phyloP scores from a whole-genome alignment of 2,888 invertebrate species.

The Syrphus vitripennis region DNA sequence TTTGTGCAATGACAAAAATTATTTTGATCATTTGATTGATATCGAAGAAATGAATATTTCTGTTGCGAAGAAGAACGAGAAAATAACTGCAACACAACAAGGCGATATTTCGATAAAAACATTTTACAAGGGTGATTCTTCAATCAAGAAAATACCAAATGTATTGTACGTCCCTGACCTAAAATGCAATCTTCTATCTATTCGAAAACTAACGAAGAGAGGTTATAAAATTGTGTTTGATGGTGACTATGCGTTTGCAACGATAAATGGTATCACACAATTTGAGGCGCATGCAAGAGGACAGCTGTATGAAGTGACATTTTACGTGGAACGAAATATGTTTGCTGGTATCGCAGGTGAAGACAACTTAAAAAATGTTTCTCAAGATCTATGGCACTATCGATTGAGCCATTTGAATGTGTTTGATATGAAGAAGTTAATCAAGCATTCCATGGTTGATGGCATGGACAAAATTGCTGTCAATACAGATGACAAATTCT shows the following conservation, averaged over 20 bases:
- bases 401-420: no score
- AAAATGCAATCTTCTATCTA: constrained; percentile 44
- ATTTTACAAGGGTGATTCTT: not conserved
- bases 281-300: not conserved
- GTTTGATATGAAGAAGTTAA: no score
- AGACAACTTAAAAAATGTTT: no score
- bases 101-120: not conserved
- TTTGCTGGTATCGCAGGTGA: not conserved
- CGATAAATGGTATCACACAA: not conserved
- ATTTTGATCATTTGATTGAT: not conserved
- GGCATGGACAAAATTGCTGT: no score
- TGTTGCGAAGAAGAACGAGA: constrained; percentile 1
- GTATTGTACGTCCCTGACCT: constrained; percentile 34
- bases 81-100: not conserved
- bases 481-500: no score
- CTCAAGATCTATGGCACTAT: no score
- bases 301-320: not conserved
- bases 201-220: constrained; percentile 7
- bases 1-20: not conserved
- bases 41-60: not conserved
- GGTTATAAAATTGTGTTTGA: constrained; percentile 26
- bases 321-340: not conserved
- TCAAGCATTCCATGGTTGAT: no score
- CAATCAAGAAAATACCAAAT: not conserved
- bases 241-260: no score